Conservation (phyloP, 2,113 vertebrate species). For the Aegypius monachus region DNA sequence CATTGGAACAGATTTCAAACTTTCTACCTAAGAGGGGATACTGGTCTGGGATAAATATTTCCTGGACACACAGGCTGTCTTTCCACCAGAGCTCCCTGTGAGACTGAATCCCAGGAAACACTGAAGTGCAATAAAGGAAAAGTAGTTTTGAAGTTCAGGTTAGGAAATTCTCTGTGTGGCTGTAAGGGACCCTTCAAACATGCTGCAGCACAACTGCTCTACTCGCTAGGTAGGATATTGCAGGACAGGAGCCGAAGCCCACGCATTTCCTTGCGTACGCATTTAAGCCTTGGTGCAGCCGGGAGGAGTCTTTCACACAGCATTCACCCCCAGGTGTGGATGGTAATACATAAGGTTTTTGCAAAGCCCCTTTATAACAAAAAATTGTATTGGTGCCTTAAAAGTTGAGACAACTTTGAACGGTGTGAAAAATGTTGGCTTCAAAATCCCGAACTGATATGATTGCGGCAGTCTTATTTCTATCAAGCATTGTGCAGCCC, state of each 20-base stretch:
- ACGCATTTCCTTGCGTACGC: fast-evolving
- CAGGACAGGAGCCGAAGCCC: not conserved
- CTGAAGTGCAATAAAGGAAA: not conserved
- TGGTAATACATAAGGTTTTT: fast-evolving
- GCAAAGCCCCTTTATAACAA: not conserved
- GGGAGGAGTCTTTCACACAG: not conserved
- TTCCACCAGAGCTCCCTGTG: not conserved
- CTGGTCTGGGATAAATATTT: not conserved
- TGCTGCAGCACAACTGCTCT: not conserved
- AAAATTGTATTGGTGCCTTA: fast-evolving
- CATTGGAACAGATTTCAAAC: not conserved
- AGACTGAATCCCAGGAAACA: not conserved
- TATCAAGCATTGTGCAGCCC: not conserved
- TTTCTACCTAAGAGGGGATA: not conserved
- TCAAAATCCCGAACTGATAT: fast-evolving
- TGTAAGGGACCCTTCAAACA: not conserved
- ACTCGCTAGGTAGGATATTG: fast-evolving
- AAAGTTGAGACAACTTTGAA: not conserved
- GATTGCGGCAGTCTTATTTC: fast-evolving
- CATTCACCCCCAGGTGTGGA: not conserved
- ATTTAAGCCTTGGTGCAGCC: not conserved
- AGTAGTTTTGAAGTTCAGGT: not conserved
- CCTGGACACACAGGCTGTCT: too few relatives aligned
- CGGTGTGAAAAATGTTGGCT: not conserved
- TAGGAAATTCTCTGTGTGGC: not conserved